These are phyloP conservation scores for Idaea biselata DNA, from an alignment of 2,888 invertebrate species.

Conservation along the genomic window DNA sequence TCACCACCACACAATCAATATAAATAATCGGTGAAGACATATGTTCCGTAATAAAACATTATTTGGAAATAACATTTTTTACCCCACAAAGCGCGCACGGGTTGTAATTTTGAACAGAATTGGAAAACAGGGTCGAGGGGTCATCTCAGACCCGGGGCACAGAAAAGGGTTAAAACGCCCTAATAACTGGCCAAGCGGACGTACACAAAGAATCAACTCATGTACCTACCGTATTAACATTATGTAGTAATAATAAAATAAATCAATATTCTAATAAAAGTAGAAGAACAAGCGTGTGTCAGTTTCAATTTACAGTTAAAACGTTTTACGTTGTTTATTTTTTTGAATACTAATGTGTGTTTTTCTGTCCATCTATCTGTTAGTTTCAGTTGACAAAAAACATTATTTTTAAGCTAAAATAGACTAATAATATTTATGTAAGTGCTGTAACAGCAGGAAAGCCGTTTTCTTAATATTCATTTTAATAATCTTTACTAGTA, in stretches of 20 bases:
- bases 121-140: conserved; percentile 66
- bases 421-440: no score
- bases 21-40: conserved; percentile 52
- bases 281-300: no score
- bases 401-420: no score
- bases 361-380: no score
- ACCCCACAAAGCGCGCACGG: conserved; percentile 61
- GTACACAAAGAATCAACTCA: neutral
- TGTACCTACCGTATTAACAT: neutral
- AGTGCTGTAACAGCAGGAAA: no score
- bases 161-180: conserved; percentile 69
- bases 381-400: no score
- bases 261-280: neutral
- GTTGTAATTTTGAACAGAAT: conserved; percentile 60
- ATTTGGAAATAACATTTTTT: conserved; percentile 60
- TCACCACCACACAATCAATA: conserved; percentile 48
- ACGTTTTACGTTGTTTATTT: no score
- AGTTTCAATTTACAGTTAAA: no score
- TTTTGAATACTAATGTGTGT: no score
- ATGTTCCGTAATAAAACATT: conserved; percentile 64
- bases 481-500: no score
- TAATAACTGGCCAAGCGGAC: conserved; percentile 60
- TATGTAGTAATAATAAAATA: neutral
- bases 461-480: no score
- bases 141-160: conserved; percentile 52